phyloP scores from a whole-genome alignment of 2,113 vertebrate species.

The Corythaeola cristata region DNA sequence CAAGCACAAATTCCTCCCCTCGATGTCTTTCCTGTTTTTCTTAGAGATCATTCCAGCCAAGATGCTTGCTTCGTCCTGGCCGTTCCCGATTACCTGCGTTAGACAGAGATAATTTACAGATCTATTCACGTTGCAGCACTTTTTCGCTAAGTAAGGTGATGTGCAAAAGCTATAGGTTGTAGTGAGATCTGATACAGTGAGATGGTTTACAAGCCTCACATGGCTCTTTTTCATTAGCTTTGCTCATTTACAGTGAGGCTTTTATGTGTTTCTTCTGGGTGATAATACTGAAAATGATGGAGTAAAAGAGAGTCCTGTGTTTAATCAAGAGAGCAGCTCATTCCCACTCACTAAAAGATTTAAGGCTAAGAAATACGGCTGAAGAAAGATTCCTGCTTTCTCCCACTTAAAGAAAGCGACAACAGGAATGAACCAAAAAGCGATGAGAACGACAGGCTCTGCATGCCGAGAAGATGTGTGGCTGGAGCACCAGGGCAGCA shows the following conservation, averaged over 20 bases:
- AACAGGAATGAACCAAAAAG: background rate
- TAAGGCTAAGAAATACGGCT: background rate
- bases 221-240: slow-evolving; percentile 29
- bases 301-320: background rate
- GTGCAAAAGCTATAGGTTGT: background rate
- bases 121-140: background rate
- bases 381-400: background rate
- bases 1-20: background rate
- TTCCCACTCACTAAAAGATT: background rate
- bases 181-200: background rate
- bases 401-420: background rate
- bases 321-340: background rate
- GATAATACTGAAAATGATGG: slow-evolving; percentile 11
- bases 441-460: background rate
- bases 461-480: background rate
- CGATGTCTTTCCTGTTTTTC: background rate
- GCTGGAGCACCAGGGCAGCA: background rate
- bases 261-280: background rate
- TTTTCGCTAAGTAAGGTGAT: background rate
- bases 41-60: background rate
- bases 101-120: background rate
- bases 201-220: slow-evolving; percentile 15
- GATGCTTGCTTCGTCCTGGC: background rate
- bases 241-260: slow-evolving; percentile 1
- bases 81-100: background rate